Evolutionary conservation across 1,140 invertebrate species (phyloP).

Genomic region (Popillia japonica): DNA sequence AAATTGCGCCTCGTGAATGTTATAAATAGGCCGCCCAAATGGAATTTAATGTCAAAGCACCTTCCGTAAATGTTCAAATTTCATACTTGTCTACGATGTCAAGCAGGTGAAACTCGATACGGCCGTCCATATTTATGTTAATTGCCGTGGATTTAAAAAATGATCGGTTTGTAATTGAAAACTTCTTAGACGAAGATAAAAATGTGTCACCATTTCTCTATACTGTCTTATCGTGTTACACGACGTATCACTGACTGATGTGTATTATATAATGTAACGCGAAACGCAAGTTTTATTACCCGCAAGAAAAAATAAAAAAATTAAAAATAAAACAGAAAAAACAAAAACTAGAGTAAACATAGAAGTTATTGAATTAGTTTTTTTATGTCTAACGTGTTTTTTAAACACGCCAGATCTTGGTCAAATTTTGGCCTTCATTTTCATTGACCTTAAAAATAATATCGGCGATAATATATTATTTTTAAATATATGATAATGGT

Average conservation of each 20-base stretch:
- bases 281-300: too few relatives aligned
- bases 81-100: slow-evolving; percentile 13
- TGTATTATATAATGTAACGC: too few relatives aligned
- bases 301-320: too few relatives aligned
- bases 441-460: slow-evolving; percentile 21
- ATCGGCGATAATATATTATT: slow-evolving; percentile 1
- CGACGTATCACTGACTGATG: not conserved
- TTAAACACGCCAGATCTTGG: too few relatives aligned
- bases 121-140: slow-evolving; percentile 26
- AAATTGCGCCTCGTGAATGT: not conserved
- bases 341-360: too few relatives aligned
- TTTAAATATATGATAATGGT: slow-evolving; percentile 29
- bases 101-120: slow-evolving; percentile 6
- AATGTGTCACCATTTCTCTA: too few relatives aligned
- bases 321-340: too few relatives aligned
- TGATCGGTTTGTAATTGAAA: too few relatives aligned
- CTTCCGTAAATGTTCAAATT: slow-evolving; percentile 2
- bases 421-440: not conserved
- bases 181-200: too few relatives aligned
- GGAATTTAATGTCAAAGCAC: slow-evolving; percentile 6
- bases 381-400: too few relatives aligned
- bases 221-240: not conserved
- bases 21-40: slow-evolving; percentile 9
- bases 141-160: not conserved
- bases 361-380: too few relatives aligned